Conservation (phyloP, 2,113 vertebrate genomes). For the Notechis scutatus region DNA sequence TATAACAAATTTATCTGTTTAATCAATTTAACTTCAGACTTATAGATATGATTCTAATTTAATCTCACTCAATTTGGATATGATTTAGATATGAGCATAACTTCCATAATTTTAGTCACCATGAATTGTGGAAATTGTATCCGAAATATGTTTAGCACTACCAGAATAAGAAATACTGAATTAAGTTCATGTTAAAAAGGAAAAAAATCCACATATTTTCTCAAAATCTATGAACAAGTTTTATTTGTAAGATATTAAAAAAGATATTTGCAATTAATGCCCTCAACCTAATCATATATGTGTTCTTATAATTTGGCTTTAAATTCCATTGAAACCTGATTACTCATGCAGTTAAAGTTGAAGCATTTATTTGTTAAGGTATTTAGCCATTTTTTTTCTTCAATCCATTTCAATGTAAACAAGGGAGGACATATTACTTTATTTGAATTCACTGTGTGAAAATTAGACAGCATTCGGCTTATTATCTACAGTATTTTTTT, state of each 20-base stretch:
- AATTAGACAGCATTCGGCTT: constrained; percentile 48
- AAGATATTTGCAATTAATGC: constrained; percentile 37
- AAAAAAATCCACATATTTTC: not conserved
- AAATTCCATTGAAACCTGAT: constrained; percentile 4
- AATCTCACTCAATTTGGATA: not conserved
- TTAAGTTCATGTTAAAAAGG: constrained; percentile 17
- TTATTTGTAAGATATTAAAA: constrained; percentile 17
- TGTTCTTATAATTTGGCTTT: constrained; percentile 3
- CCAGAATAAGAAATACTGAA: not conserved
- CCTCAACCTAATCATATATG: constrained; percentile 25
- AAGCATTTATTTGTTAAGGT: not conserved
- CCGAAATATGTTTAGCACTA: not conserved
- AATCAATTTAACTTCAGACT: constrained; percentile 25
- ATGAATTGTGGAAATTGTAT: not conserved
- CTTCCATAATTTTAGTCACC: not conserved
- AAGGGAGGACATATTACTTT: constrained; percentile 43
- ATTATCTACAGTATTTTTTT: constrained; percentile 34
- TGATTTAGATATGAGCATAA: not conserved
- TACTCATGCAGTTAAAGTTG: not conserved
- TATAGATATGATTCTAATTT: constrained; percentile 18
- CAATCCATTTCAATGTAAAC: constrained; percentile 31
- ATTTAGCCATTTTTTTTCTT: not conserved
- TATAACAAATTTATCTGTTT: constrained; percentile 33
- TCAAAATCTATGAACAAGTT: not conserved
- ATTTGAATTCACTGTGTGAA: constrained; percentile 43